Evolutionary conservation across 2,113 vertebrate genomes (phyloP), one percentile per base, ranked within the genome.

Genomic region (Cisticola juncidis): DNA sequence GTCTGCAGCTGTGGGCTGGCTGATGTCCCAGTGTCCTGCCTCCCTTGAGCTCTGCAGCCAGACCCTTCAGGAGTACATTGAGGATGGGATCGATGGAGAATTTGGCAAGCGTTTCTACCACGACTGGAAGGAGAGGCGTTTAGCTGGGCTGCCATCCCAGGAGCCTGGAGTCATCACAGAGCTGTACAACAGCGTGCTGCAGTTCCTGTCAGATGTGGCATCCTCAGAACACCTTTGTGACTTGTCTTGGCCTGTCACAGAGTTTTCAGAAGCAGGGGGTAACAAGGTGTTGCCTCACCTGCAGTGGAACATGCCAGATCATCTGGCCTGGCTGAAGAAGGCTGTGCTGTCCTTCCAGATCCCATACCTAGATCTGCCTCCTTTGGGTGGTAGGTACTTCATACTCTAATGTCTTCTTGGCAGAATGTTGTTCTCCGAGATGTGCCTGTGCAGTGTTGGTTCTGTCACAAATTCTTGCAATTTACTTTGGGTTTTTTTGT

Each of bases 211-310:
- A 0, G 97, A 97, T 10, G 96, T 96, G 14, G 98, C 98, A 29
- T 98, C 99, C 25, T 99, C 98, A 0, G 97, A 98, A 68, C 97
- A 98, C 42, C 97, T 99, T 14, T 96, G 95, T 47, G 92, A 97
- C 62, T 97, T 99, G 61, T 99, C 99, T 5, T 99, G 99, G 99
- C 99, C 99, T 12, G 97, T 99, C 3, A 87, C 94, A 0, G 99
- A 99, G 88, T 99, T 99, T 86, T 98, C 97, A 21, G 92, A 97
- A 72, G 97, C 97, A 0, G 98, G 98, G 6, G 98, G 97, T 62
- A 98, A 88, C 29, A 96, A 92, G 35, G 85, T 98, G 62, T 97
- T 99, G 74, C 99, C 99, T 28, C 98, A 99, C 77, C 96, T 98
- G 86, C 97, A 98, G 28, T 99, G 99, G 99, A 99, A 99, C 81